These are phyloP conservation scores for Anseranas semipalmata DNA, from an alignment of 2,113 vertebrate genomes.

Conservation along the genomic window DNA sequence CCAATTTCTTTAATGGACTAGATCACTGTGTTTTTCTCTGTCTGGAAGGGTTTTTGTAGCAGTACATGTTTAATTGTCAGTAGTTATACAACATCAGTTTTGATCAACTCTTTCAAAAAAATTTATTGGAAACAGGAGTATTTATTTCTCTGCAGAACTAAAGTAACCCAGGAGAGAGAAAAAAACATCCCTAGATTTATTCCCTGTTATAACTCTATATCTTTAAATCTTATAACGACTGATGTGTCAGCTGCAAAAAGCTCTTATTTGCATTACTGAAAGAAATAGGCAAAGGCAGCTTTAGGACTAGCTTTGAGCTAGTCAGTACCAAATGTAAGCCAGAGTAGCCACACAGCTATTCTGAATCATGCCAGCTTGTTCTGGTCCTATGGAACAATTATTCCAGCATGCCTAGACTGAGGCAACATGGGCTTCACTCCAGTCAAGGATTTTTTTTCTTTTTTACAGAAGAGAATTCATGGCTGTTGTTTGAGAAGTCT, in stretches of 20 bases:
- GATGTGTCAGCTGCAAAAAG: not conserved
- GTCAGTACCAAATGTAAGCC: not conserved
- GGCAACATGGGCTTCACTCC: not conserved
- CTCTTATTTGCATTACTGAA: not conserved
- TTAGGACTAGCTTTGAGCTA: not conserved
- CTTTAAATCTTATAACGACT: not conserved
- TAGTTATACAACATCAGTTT: not conserved
- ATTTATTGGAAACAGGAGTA: not conserved
- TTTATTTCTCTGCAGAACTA: conserved; percentile 2
- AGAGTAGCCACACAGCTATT: not conserved
- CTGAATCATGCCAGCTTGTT: not conserved
- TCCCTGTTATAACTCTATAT: not conserved
- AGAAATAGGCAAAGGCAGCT: not conserved
- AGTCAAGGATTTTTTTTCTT: not conserved
- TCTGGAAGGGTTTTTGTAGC: not conserved
- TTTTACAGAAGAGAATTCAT: not conserved
- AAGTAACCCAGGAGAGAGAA: not conserved
- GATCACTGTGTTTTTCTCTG: not conserved
- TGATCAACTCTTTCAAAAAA: not conserved
- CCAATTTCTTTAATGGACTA: not conserved
- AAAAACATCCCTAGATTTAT: not conserved
- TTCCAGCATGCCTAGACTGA: not conserved
- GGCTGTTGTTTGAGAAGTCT: not conserved
- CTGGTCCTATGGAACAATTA: not conserved
- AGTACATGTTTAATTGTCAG: not conserved